phyloP scores from a whole-genome alignment of 2,113 vertebrate genomes.

The Felis chaus region DNA sequence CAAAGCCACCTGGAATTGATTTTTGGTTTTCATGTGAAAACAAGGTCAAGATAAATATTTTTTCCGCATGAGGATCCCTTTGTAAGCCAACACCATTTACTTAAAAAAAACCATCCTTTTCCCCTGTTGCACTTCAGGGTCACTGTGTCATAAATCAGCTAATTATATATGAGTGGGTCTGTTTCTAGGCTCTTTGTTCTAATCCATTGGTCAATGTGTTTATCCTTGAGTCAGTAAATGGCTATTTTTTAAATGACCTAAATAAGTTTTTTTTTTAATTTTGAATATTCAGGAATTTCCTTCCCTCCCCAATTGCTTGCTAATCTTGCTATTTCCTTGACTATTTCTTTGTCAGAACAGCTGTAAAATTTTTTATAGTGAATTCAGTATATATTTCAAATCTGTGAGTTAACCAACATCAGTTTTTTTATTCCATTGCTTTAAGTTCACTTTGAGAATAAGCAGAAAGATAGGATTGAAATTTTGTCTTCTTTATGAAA shows the following conservation, averaged over 20 bases:
- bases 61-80: background rate
- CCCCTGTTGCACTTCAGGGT: background rate
- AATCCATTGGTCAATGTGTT: background rate
- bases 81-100: background rate
- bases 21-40: conserved; percentile 27
- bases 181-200: background rate
- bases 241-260: conserved; percentile 8
- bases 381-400: conserved; percentile 36
- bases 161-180: background rate
- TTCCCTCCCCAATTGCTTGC: background rate
- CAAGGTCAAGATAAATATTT: background rate
- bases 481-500: conserved; percentile 25
- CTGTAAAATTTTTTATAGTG: background rate
- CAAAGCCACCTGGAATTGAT: background rate
- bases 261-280: background rate
- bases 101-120: background rate
- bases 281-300: background rate
- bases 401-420: conserved; percentile 28
- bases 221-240: background rate
- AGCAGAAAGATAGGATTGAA: conserved; percentile 11
- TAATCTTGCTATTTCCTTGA: background rate
- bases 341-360: background rate
- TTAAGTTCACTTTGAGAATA: conserved; percentile 18
- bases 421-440: background rate
- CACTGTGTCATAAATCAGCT: background rate